phyloP scores from a whole-genome alignment of 2,888 invertebrate species.

The Parnassius orleans region DNA sequence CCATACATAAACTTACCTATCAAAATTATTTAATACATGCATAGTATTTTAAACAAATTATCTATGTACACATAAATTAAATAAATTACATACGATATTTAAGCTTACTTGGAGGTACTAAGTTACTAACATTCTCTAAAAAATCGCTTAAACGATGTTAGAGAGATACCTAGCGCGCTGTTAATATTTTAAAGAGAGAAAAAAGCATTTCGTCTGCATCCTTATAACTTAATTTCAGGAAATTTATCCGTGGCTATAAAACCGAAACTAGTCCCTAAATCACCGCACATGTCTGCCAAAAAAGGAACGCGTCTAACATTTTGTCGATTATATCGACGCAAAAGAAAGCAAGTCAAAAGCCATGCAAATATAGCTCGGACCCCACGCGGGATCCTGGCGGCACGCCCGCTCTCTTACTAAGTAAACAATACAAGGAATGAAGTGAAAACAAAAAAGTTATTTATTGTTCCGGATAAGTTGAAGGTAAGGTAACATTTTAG shows the following conservation, averaged over 20 bases:
- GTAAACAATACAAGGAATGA: conserved; percentile 44
- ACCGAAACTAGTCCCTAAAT: neutral
- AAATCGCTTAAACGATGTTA: too few species aligned
- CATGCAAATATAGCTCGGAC: conserved; percentile 43
- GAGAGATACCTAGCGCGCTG: too few species aligned
- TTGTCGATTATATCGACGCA: conserved; percentile 19
- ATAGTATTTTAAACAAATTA: too few species aligned
- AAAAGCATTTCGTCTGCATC: too few species aligned
- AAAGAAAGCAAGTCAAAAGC: conserved; percentile 32
- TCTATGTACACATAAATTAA: too few species aligned
- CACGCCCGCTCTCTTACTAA: conserved; percentile 39
- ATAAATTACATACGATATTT: too few species aligned
- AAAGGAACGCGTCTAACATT: conserved; percentile 12
- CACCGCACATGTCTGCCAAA: conserved; percentile 1
- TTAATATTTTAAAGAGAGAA: too few species aligned
- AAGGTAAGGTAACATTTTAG: conserved; percentile 33
- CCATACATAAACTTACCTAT: too few species aligned
- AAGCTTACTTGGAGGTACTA: too few species aligned
- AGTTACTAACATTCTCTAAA: too few species aligned
- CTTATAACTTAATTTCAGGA: too few species aligned
- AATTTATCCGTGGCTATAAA: neutral
- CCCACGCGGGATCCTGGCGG: conserved; percentile 36
- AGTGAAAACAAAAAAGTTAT: conserved; percentile 39
- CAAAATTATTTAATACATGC: too few species aligned
- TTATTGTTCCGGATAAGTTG: conserved; percentile 48